A percentile compares a stretch with the other conserved stretches of the same genome.
Evolutionary conservation across 2,113 vertebrate genomes (phyloP).

Genomic region (Dinomys branickii): DNA sequence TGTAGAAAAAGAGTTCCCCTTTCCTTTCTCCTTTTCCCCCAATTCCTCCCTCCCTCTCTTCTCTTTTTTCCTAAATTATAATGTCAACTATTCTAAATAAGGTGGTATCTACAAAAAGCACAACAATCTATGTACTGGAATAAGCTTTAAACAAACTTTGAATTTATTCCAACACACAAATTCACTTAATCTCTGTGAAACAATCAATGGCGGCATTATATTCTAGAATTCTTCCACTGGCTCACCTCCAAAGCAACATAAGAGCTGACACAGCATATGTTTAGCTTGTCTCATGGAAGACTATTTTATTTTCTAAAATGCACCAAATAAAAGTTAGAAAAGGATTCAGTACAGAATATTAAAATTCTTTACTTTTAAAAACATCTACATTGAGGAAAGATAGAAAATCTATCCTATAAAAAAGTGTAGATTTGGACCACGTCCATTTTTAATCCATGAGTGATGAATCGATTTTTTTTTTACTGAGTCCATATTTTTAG

Average conservation of each 20-base stretch:
- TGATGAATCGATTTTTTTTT: background rate
- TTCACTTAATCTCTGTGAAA: background rate
- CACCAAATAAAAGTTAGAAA: conserved; percentile 7
- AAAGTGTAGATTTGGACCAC: background rate
- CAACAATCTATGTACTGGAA: background rate
- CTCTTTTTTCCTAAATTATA: no score
- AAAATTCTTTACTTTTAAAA: conserved; percentile 6
- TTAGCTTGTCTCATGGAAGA: background rate
- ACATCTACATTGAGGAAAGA: background rate
- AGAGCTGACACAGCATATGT: background rate
- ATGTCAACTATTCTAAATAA: background rate
- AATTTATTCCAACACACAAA: background rate
- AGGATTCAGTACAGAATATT: background rate
- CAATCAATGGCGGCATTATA: background rate
- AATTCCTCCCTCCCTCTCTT: background rate
- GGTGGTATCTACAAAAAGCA: background rate
- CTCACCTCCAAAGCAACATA: background rate
- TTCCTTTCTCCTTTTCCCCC: no score
- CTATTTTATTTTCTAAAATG: background rate
- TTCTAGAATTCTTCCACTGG: background rate
- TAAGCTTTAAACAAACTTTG: conserved; percentile 15
- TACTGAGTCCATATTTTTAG: background rate
- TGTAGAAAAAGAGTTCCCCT: background rate
- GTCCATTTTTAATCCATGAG: background rate
- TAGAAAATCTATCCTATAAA: background rate